phyloP scores from a whole-genome alignment of 2,888 invertebrate genomes.

The Eilema sororculum region DNA sequence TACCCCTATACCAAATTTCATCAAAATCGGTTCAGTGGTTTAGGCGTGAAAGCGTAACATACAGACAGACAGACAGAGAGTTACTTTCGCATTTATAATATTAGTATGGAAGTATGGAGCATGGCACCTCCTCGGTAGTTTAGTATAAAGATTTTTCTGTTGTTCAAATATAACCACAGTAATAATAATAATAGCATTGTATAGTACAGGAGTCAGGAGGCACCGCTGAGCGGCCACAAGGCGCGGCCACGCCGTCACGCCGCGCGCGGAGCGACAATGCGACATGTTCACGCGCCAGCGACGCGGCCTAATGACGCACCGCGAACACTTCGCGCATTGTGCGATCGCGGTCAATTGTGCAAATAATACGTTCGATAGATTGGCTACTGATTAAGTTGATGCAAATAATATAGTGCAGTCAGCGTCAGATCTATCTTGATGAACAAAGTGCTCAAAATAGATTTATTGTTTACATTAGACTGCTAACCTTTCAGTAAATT shows the following conservation, averaged over 20 bases:
- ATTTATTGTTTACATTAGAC: no score
- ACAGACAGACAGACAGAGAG: no score
- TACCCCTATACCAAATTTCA: no score
- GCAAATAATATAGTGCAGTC: background rate
- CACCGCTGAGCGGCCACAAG: constrained; percentile 57
- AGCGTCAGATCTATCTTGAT: no score
- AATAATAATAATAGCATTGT: background rate
- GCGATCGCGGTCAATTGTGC: constrained; percentile 35
- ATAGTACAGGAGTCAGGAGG: constrained; percentile 7
- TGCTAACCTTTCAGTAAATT: no score
- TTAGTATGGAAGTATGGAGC: no score
- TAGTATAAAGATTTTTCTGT: no score
- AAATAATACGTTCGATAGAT: constrained; percentile 8
- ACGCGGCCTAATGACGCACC: constrained; percentile 49
- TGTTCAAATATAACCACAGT: background rate
- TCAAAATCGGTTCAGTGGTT: no score
- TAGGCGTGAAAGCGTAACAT: no score
- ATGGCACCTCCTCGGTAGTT: no score
- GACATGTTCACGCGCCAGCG: constrained; percentile 64
- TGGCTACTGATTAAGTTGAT: constrained; percentile 9
- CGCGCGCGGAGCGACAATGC: constrained; percentile 63
- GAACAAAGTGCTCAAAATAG: no score
- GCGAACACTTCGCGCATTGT: constrained; percentile 55
- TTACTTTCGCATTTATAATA: no score
- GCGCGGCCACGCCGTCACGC: constrained; percentile 66